These are phyloP conservation scores for Parnassius smintheus DNA, from an alignment of 2,888 invertebrate genomes.

Conservation along the genomic window DNA sequence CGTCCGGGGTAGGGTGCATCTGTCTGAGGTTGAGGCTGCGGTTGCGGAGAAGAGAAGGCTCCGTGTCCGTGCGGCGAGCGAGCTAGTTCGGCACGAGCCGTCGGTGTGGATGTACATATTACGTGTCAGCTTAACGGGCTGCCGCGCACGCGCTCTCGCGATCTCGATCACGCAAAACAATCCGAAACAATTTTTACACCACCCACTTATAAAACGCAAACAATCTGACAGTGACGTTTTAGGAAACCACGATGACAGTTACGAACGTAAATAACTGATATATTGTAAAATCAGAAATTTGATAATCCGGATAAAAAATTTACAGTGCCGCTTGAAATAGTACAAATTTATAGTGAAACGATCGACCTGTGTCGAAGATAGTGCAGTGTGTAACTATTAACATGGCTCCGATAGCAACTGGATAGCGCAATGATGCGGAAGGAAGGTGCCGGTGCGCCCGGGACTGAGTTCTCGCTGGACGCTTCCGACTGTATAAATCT, in stretches of 20 bases:
- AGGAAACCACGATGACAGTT: constrained; percentile 57
- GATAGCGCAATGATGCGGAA: constrained; percentile 73
- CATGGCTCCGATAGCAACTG: constrained; percentile 49
- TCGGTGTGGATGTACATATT: constrained; percentile 44
- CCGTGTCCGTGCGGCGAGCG: constrained; percentile 32
- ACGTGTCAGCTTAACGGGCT: constrained; percentile 31
- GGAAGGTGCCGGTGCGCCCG: constrained; percentile 51
- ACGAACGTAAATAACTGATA: constrained; percentile 43
- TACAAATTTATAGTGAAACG: constrained; percentile 30
- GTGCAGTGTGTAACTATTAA: constrained; percentile 46
- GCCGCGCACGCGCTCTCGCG: constrained; percentile 69
- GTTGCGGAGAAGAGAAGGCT: constrained; percentile 26
- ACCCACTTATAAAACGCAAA: constrained; percentile 54
- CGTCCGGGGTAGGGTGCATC: constrained; percentile 28
- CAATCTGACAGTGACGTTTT: constrained; percentile 76
- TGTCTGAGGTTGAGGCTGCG: constrained; percentile 11
- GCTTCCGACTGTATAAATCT: constrained; percentile 87
- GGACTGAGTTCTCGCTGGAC: constrained; percentile 65
- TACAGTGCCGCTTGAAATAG: constrained; percentile 36
- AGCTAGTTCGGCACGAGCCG: constrained; percentile 60
- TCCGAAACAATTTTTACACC: constrained; percentile 51
- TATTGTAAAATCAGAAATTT: constrained; percentile 32
- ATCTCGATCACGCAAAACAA: constrained; percentile 43
- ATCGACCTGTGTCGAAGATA: constrained; percentile 37
- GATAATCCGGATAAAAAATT: constrained; percentile 33